These are phyloP conservation scores for Tinea semifulvella DNA, from an alignment of 2,888 invertebrate genomes.

Conservation along the genomic window DNA sequence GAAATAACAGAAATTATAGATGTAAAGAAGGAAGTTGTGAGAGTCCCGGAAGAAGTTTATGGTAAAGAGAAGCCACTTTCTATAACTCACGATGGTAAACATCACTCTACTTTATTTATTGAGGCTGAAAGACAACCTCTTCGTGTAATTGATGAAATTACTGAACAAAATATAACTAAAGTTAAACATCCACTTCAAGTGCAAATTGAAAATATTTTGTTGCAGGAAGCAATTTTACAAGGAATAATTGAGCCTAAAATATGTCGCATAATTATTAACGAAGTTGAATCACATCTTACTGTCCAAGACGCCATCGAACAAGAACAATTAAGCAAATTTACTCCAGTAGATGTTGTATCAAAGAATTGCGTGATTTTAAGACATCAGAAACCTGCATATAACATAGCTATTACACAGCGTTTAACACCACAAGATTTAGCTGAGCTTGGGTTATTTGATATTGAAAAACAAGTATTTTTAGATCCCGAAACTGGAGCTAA, in stretches of 20 bases:
- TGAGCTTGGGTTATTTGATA: conserved; percentile 80
- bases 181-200: conserved; percentile 36
- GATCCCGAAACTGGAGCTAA: conserved; percentile 82
- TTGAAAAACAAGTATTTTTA: conserved; percentile 76
- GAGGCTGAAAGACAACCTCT: conserved; percentile 57
- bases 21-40: not conserved
- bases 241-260: conserved; percentile 72
- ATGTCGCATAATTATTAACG: conserved; percentile 69
- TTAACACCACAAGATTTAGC: conserved; percentile 77
- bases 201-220: conserved; percentile 55
- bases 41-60: not conserved
- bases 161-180: conserved; percentile 52
- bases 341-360: conserved; percentile 72
- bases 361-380: conserved; percentile 70
- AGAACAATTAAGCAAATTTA: conserved; percentile 72
- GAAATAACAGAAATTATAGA: conserved; percentile 2
- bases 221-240: conserved; percentile 72
- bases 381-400: conserved; percentile 60
- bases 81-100: conserved; percentile 32
- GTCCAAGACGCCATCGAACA: conserved; percentile 77
- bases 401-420: conserved; percentile 66
- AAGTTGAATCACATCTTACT: conserved; percentile 68
- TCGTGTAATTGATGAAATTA: conserved; percentile 55
- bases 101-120: conserved; percentile 44
- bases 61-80: not conserved